These are phyloP conservation scores for Acheta domesticus DNA, from an alignment of 2,888 invertebrate genomes.

Conservation along the genomic window DNA sequence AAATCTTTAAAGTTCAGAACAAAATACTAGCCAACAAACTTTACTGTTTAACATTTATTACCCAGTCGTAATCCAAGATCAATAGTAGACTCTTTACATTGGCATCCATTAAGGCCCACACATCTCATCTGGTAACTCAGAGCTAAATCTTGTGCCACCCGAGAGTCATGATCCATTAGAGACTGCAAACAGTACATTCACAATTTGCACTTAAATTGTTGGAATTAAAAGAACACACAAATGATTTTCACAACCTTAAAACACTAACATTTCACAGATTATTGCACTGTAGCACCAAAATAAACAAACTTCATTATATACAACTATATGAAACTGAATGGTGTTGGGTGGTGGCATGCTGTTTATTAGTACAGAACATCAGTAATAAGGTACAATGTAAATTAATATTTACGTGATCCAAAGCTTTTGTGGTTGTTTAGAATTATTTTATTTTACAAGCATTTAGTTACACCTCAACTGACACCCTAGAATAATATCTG, in stretches of 20 bases:
- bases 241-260: neutral
- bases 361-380: no score
- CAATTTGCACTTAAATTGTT: neutral
- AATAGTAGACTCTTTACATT: slow-evolving; percentile 34
- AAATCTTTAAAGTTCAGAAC: neutral
- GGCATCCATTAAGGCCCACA: slow-evolving; percentile 25
- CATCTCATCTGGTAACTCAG: slow-evolving; percentile 37
- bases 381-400: no score
- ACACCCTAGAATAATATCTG: no score
- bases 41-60: slow-evolving; percentile 26
- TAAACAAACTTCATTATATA: no score
- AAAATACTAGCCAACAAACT: neutral
- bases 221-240: slow-evolving; percentile 20
- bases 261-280: neutral
- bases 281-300: no score
- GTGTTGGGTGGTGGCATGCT: no score
- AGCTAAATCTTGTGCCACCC: slow-evolving; percentile 51
- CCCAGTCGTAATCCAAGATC: slow-evolving; percentile 39
- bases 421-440: no score
- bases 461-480: no score
- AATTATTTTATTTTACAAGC: no score
- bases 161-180: slow-evolving; percentile 62
- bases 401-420: no score
- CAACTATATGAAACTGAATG: no score
- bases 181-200: slow-evolving; percentile 45